These are phyloP conservation scores for Nasonovia ribisnigri DNA, from an alignment of 2,888 invertebrate species.

Conservation along the genomic window DNA sequence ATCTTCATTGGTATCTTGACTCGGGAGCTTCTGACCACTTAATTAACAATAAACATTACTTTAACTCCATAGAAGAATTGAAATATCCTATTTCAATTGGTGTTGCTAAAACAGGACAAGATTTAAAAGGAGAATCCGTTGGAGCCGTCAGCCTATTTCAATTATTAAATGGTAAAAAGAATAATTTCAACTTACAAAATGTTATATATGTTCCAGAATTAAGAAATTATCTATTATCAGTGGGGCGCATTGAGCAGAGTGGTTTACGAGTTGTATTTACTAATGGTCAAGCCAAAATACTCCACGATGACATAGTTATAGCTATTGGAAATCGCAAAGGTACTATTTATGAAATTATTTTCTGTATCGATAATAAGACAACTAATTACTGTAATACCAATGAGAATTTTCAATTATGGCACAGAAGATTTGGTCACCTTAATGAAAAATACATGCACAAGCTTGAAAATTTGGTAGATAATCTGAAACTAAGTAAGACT, in stretches of 20 bases:
- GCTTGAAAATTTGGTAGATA: conserved; percentile 8
- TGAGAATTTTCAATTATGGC: conserved; percentile 26
- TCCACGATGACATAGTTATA: neutral
- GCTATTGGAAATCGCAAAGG: neutral
- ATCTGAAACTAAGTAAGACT: conserved; percentile 23
- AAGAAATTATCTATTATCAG: conserved; percentile 65
- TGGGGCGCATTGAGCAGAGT: conserved; percentile 47
- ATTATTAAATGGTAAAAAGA: conserved; percentile 6
- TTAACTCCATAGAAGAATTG: conserved; percentile 24
- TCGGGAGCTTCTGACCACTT: conserved; percentile 65
- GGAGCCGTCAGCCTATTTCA: conserved; percentile 44
- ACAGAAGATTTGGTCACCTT: neutral
- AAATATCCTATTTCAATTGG: neutral
- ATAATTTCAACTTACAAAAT: neutral
- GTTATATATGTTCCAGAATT: conserved; percentile 60
- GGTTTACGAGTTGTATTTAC: conserved; percentile 13
- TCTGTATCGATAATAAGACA: neutral
- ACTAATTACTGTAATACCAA: neutral
- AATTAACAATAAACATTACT: conserved; percentile 54
- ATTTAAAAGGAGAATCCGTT: conserved; percentile 44
- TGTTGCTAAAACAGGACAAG: conserved; percentile 58
- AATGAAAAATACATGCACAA: neutral
- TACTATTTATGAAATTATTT: neutral
- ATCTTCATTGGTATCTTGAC: conserved; percentile 34
- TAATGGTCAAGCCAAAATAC: conserved; percentile 9